Percentiles rank a stretch among this genome's conserved stretches.
phyloP scores from a whole-genome alignment of 2,888 invertebrate species.

The Drosophila pseudotakahashii region DNA sequence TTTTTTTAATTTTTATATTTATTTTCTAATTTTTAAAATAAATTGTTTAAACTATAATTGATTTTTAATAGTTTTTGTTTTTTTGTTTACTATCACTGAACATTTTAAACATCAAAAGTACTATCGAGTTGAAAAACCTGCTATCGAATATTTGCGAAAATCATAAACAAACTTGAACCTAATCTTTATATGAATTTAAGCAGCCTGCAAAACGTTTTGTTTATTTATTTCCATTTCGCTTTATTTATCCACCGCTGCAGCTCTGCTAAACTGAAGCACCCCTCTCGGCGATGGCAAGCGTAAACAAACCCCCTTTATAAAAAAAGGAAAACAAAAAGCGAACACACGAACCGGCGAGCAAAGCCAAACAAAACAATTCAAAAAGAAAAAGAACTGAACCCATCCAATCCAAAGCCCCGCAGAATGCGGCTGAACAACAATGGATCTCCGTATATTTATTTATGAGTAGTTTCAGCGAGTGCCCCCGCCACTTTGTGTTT shows the following conservation, averaged over 20 bases:
- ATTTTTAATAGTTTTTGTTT: too few species aligned
- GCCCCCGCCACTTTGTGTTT: conserved; percentile 28
- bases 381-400: conserved; percentile 40
- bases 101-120: not conserved
- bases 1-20: too few species aligned
- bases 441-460: conserved; percentile 55
- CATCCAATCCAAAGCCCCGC: conserved; percentile 6
- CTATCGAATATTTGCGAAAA: conserved; percentile 12
- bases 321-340: conserved; percentile 32
- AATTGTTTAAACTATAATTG: too few species aligned
- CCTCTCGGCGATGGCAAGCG: conserved; percentile 52
- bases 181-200: conserved; percentile 35
- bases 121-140: not conserved
- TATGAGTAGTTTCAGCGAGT: conserved; percentile 69
- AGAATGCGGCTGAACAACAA: conserved; percentile 52
- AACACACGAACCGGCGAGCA: conserved; percentile 51
- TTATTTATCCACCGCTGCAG: conserved; percentile 33
- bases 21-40: too few species aligned
- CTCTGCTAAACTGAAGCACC: conserved; percentile 34
- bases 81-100: too few species aligned
- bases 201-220: conserved; percentile 28
- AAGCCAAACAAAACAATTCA: conserved; percentile 59
- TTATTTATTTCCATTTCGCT: conserved; percentile 43
- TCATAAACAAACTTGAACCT: conserved; percentile 25
- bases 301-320: conserved; percentile 52